Conservation (phyloP, 2,797 vertebrate genomes). For the Labroides dimidiatus region DNA sequence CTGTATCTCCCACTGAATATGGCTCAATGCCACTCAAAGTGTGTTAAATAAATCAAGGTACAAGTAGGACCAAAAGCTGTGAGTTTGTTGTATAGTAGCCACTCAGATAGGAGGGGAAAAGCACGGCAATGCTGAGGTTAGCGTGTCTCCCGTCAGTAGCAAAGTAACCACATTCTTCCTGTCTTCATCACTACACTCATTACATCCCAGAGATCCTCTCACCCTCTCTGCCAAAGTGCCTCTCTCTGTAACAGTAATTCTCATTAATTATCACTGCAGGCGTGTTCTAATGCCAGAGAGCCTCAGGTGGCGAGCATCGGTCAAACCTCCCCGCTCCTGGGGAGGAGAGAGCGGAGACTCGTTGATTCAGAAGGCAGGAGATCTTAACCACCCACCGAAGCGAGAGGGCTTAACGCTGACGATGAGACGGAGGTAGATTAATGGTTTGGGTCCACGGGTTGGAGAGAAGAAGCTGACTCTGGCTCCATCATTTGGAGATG, state of each 20-base stretch:
- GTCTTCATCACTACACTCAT: conserved; percentile 32
- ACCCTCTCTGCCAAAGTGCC: conserved; percentile 55
- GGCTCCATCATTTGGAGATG: neutral
- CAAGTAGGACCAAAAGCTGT: conserved; percentile 38
- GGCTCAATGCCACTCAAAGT: conserved; percentile 12
- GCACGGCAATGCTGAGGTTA: conserved; percentile 10
- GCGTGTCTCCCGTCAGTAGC: conserved; percentile 41
- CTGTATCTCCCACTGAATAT: conserved; percentile 27
- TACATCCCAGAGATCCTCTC: conserved; percentile 55
- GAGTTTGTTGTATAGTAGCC: conserved; percentile 31
- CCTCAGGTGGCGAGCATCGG: conserved; percentile 52
- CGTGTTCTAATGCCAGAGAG: conserved; percentile 63
- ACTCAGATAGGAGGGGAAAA: conserved; percentile 20
- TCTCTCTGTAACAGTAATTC: conserved; percentile 67
- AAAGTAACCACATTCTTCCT: conserved; percentile 58
- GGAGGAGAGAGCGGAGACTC: conserved; percentile 2
- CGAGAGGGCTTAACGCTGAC: conserved; percentile 2
- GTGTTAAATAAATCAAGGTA: conserved; percentile 40
- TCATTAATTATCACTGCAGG: conserved; percentile 73
- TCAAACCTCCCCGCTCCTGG: conserved; percentile 45
- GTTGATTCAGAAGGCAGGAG: conserved; percentile 19
- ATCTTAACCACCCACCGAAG: conserved; percentile 23
- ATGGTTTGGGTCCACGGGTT: conserved; percentile 4
- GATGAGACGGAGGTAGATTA: conserved; percentile 8
- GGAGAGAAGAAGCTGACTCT: neutral